Evolutionary conservation across 2,113 vertebrate genomes (phyloP).

Genomic region (Xenopus borealis): DNA sequence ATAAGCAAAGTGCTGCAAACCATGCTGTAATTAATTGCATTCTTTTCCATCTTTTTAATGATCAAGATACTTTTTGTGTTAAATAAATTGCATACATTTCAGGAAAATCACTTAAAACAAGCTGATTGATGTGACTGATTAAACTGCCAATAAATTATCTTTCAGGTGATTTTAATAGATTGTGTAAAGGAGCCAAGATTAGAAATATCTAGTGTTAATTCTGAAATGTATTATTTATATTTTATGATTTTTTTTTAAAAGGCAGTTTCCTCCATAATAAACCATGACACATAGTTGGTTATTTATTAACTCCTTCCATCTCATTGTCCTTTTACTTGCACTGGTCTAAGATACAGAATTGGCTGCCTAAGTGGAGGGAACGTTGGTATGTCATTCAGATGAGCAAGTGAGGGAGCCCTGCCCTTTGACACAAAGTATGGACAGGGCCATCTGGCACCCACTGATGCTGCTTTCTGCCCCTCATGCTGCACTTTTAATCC

Average conservation of each 20-base stretch:
- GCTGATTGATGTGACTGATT: constrained; percentile 23
- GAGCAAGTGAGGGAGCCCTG: no score
- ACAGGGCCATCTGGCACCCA: no score
- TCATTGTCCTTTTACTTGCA: no score
- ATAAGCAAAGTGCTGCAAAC: constrained; percentile 31
- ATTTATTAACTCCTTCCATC: no score
- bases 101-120: constrained; percentile 35
- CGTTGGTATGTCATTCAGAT: no score
- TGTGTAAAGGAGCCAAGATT: constrained; percentile 21
- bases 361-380: no score
- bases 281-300: no score
- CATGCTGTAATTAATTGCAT: constrained; percentile 38
- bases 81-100: constrained; percentile 41
- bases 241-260: not conserved
- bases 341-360: no score
- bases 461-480: no score
- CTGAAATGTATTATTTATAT: constrained; percentile 1
- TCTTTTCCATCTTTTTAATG: constrained; percentile 44
- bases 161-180: constrained; percentile 21
- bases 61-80: constrained; percentile 4
- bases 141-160: constrained; percentile 39
- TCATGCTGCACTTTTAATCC: no score
- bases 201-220: constrained; percentile 2
- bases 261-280: no score
- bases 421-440: no score